Conservation (phyloP, 1,140 invertebrate genomes). For the Frieseomelitta varia region DNA sequence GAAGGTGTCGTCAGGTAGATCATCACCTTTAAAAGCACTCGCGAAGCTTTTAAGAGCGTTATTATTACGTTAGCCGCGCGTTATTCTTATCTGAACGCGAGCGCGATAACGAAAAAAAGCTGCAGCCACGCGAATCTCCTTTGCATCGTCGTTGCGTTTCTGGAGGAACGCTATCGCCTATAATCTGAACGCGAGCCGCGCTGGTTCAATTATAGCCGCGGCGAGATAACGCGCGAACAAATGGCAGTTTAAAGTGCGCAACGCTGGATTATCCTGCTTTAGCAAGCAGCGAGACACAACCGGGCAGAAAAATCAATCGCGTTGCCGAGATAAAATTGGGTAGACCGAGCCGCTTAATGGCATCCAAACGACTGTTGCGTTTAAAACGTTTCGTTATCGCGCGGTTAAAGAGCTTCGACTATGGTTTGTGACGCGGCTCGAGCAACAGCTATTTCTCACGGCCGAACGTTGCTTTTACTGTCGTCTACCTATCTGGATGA, state of each 20-base stretch:
- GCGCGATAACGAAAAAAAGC: slow-evolving; percentile 39
- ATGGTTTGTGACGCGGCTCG: background rate
- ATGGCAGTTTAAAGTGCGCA: background rate
- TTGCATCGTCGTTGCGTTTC: slow-evolving; percentile 20
- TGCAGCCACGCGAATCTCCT: background rate
- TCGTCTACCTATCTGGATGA: too few relatives aligned
- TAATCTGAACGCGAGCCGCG: slow-evolving; percentile 15
- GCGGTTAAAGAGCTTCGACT: background rate
- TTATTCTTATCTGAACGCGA: slow-evolving; percentile 69
- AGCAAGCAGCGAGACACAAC: background rate
- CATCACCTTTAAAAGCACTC: slow-evolving; percentile 46
- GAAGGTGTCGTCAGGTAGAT: slow-evolving; percentile 6
- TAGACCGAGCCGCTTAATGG: background rate
- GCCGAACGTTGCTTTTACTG: too few relatives aligned
- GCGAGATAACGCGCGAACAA: slow-evolving; percentile 13
- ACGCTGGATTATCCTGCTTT: background rate
- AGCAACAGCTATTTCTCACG: background rate
- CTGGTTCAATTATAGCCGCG: slow-evolving; percentile 4
- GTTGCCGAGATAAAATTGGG: background rate
- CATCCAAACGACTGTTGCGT: background rate
- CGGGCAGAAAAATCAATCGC: background rate
- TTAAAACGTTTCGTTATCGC: background rate
- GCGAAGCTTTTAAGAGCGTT: slow-evolving; percentile 62
- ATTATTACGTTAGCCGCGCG: slow-evolving; percentile 70
- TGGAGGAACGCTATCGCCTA: slow-evolving; percentile 2